Evolutionary conservation across 2,888 invertebrate genomes (phyloP).

Genomic region (Xestia c-nigrum): DNA sequence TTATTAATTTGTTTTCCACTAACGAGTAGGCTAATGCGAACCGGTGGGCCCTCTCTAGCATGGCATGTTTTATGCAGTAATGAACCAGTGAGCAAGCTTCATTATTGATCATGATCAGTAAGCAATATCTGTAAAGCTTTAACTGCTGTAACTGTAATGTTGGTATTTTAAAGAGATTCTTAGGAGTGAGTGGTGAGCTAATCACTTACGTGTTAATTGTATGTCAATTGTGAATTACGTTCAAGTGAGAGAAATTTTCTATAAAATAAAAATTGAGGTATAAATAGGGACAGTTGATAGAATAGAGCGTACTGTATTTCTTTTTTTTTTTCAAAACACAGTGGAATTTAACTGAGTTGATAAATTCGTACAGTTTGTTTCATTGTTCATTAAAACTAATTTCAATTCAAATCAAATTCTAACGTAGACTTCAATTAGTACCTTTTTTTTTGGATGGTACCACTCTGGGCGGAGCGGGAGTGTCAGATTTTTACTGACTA

Average conservation of each 20-base stretch:
- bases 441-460: too few species aligned
- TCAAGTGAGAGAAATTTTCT: neutral
- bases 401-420: too few species aligned
- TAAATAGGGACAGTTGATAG: too few species aligned
- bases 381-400: too few species aligned
- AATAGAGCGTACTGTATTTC: too few species aligned
- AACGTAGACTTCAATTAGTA: too few species aligned
- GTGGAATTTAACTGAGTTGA: too few species aligned
- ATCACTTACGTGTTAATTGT: neutral
- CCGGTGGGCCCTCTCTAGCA: slow-evolving; percentile 73
- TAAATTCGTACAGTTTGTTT: too few species aligned
- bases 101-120: slow-evolving; percentile 48
- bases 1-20: slow-evolving; percentile 88
- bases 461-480: too few species aligned
- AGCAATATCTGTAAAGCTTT: slow-evolving; percentile 35
- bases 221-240: neutral
- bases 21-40: slow-evolving; percentile 84
- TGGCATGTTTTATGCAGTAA: slow-evolving; percentile 75
- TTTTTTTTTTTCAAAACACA: too few species aligned
- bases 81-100: slow-evolving; percentile 65
- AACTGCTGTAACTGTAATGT: slow-evolving; percentile 26
- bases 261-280: too few species aligned
- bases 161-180: slow-evolving; percentile 10
- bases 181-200: neutral
- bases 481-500: too few species aligned